Conservation (phyloP, 92 coral and sea anemone genomes). For the Pocillopora meandrina region DNA sequence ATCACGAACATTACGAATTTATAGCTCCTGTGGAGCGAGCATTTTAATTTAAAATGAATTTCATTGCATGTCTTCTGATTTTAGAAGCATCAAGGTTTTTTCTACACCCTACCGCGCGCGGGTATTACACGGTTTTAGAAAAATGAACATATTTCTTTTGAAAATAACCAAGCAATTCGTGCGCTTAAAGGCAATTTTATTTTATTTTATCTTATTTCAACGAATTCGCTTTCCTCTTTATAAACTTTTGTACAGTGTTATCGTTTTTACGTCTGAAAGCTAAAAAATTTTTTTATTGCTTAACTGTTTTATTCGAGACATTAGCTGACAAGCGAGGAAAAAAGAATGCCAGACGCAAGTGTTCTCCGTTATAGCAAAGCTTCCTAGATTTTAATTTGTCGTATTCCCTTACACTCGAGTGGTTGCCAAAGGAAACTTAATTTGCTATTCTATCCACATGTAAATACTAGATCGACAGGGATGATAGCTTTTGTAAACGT, state of each 20-base stretch:
- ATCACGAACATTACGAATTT: conserved; percentile 19
- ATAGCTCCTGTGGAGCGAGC: conserved; percentile 40
- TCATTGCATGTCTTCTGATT: conserved; percentile 21
- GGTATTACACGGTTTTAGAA: conserved; percentile 10
- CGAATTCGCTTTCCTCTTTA: neutral
- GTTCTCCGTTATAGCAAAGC: neutral
- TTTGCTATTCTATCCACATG: conserved; percentile 36
- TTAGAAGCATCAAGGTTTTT: conserved; percentile 2
- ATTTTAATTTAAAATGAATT: conserved; percentile 17
- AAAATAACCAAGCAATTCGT: conserved; percentile 31
- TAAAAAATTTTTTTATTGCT: neutral
- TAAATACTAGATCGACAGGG: conserved; percentile 40
- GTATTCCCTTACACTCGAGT: conserved; percentile 14
- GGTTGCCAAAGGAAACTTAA: conserved; percentile 40
- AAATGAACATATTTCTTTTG: conserved; percentile 7
- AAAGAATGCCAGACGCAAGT: neutral
- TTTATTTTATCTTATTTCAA: conserved; percentile 3
- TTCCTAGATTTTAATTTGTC: conserved; percentile 4
- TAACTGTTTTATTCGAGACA: neutral
- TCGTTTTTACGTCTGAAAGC: neutral
- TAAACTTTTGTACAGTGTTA: neutral
- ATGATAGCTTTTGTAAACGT: conserved; percentile 49
- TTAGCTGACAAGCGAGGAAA: conserved; percentile 8
- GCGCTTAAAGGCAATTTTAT: neutral
- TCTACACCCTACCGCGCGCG: neutral